Base-by-base conservation (phyloP, 2,888 invertebrate genomes). In the Ptychoptera albimana region DNA sequence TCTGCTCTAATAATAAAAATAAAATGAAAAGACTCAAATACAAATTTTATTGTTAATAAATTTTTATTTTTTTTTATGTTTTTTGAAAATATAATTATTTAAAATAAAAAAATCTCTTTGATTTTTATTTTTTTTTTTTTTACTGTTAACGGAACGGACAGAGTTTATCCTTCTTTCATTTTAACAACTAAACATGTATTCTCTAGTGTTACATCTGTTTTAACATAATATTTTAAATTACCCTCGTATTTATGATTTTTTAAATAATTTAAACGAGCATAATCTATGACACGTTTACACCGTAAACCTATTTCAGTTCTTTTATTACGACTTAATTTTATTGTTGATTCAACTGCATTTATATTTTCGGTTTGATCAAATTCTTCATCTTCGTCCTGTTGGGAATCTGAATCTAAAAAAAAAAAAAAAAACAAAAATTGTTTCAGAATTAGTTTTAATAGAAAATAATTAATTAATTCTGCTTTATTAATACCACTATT, bases 251-350 rank as follows among this genome's bases (percentile, higher is more conserved):
- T 76, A 43, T 66, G 54, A 5, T 64, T 61, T 46, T 68, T 60
- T 47, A 91, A 65, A 58, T 71, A 79, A 43, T 69, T 58, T 43
- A 80, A 64, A 36, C 89, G 69, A 1, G 82, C 86, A 71, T 74
- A 78, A 63, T 91, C 88, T 39, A 91, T 61, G 39, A 91, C 53
- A 37, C 74, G 72, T 66, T 89, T 89, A 46, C 84, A 83, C 57
- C 74, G 75, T 37, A 74, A 68, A 0, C 91, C 89, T 39, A 79
- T 72, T 36, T 61, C 55, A 57, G 76, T 77, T 45, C 75, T 70
- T 54, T 74, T 68, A 29, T 64, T 58, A 42, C 60, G 54, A 38
- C 50, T 59, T n/a, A 71, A 55, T 2, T 61, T 61, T 4, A 58
- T 45, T 36, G 57, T 53, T 44, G 55, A 51, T 37, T 51, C 48